Evolutionary conservation across 1,140 invertebrate species (phyloP).

Genomic region (Drosophila ambigua): DNA sequence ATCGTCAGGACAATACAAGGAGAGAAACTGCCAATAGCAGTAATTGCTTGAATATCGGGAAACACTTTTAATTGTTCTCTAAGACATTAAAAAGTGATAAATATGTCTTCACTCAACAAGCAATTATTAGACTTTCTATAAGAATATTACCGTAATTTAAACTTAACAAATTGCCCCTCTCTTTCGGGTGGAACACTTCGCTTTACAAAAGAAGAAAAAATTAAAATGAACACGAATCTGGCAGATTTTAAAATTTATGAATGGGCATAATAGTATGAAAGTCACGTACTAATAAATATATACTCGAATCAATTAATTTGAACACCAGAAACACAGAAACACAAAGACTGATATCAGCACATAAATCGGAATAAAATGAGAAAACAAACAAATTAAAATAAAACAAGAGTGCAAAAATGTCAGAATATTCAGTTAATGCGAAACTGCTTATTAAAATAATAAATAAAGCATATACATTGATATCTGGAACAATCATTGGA

Average conservation of each 20-base stretch:
- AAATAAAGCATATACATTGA: slow-evolving; percentile 22
- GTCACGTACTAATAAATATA: slow-evolving; percentile 47
- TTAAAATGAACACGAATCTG: slow-evolving; percentile 6
- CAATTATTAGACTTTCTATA: not conserved
- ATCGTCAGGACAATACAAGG: too few relatives aligned
- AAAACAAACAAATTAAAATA: slow-evolving; percentile 31
- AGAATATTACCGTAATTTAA: not conserved
- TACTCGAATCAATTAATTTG: slow-evolving; percentile 35
- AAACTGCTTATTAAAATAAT: slow-evolving; percentile 48
- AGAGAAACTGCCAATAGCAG: too few relatives aligned
- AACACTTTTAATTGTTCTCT: too few relatives aligned
- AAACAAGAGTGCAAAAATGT: slow-evolving; percentile 22
- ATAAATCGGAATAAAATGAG: slow-evolving; percentile 23
- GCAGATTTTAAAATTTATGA: slow-evolving; percentile 21
- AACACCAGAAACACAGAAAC: slow-evolving; percentile 15
- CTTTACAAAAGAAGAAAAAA: not conserved
- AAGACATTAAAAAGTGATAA: too few relatives aligned
- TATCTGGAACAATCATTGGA: too few relatives aligned
- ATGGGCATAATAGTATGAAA: slow-evolving; percentile 23
- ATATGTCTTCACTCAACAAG: too few relatives aligned
- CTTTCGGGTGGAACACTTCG: not conserved
- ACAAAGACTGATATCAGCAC: slow-evolving; percentile 12
- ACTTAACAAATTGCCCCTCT: not conserved
- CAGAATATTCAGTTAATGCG: slow-evolving; percentile 37
- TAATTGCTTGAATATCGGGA: too few relatives aligned